A percentile compares a stretch with the other conserved stretches of the same genome.
Evolutionary conservation across 1,140 invertebrate genomes (phyloP).

Genomic region (Cepaea nemoralis): DNA sequence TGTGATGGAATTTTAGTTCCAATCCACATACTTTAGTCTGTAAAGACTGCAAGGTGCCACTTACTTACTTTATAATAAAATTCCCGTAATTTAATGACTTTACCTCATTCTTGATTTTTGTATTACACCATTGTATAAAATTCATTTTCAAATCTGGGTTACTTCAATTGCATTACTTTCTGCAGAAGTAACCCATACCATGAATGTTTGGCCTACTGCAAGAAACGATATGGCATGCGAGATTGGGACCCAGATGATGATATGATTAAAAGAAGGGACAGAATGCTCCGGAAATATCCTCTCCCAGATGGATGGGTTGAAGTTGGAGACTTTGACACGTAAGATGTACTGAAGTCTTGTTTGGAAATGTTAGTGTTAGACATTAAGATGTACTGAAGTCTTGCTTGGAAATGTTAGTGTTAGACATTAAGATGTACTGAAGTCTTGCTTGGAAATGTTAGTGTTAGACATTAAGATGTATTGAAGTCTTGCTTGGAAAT

Average conservation of each 20-base stretch:
- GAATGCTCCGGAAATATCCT: conserved; percentile 89
- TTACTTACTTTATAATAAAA: no score
- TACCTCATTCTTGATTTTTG: not conserved
- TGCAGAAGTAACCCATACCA: conserved; percentile 86
- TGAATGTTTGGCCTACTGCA: conserved; percentile 90
- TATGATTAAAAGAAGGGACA: conserved; percentile 60
- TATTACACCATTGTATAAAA: not conserved
- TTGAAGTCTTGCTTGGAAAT: no score
- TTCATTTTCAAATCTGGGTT: not conserved
- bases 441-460: no score
- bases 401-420: no score
- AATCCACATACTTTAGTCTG: no score
- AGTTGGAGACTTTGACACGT: conserved; percentile 90
- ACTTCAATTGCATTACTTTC: not conserved
- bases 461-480: no score
- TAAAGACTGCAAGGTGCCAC: no score
- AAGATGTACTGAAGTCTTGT: conserved; percentile 65
- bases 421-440: no score
- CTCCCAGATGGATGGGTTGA: conserved; percentile 93
- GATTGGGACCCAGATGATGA: conserved; percentile 71
- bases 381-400: no score
- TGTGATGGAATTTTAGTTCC: no score
- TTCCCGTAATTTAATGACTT: no score
- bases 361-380: no score
- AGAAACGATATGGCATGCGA: conserved; percentile 86